Percentiles rank a stretch among this genome's conserved stretches.
Conservation (phyloP, 2,797 vertebrate genomes). For the Lutjanus campechanus region DNA sequence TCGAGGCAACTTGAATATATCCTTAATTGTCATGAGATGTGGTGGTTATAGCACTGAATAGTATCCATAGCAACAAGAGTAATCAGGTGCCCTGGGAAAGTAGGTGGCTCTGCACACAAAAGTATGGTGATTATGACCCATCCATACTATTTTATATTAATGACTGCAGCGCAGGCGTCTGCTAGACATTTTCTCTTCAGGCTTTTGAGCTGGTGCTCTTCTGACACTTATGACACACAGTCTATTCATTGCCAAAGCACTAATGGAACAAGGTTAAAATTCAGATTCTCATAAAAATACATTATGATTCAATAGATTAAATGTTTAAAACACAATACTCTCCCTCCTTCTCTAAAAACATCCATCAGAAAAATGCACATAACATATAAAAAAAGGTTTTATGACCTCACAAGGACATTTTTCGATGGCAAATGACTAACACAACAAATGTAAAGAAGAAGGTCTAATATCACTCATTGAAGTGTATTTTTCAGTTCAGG, state of each 20-base stretch:
- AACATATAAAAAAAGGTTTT: too few relatives aligned
- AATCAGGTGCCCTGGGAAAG: slow-evolving; percentile 34
- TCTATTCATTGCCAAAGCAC: neutral
- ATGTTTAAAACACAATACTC: neutral
- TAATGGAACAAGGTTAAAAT: neutral
- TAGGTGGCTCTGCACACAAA: slow-evolving; percentile 29
- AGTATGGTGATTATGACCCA: slow-evolving; percentile 43
- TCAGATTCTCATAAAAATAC: neutral
- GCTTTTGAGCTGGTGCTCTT: neutral
- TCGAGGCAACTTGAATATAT: slow-evolving; percentile 26
- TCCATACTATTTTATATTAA: slow-evolving; percentile 22
- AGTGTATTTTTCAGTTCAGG: slow-evolving; percentile 20
- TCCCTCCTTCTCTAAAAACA: neutral
- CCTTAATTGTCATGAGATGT: slow-evolving; percentile 30
- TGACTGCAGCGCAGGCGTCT: slow-evolving; percentile 5
- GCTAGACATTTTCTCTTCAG: neutral
- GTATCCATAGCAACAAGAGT: slow-evolving; percentile 68
- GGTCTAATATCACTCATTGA: neutral
- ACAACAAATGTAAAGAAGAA: neutral
- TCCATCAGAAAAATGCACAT: slow-evolving; percentile 1
- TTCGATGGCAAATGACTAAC: neutral
- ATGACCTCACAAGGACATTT: neutral
- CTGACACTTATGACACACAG: neutral
- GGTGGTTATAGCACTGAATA: slow-evolving; percentile 28
- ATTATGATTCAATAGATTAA: neutral